phyloP scores from a whole-genome alignment of 2,113 vertebrate genomes.

The Leptobrachium leishanense region DNA sequence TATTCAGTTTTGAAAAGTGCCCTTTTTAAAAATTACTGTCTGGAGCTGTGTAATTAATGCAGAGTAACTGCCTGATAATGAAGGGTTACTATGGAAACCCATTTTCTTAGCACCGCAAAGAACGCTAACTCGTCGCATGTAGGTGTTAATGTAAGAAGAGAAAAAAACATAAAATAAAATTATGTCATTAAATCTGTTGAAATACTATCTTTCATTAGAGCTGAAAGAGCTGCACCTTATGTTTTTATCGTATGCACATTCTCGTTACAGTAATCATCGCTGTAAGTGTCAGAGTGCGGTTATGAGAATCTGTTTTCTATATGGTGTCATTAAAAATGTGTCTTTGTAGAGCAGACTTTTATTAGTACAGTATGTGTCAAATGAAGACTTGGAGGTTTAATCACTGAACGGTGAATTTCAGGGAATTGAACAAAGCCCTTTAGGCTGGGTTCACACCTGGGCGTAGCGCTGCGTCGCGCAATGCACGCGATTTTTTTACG shows the following conservation, averaged over 20 bases:
- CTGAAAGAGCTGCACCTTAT: neutral
- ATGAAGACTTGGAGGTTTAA: no score
- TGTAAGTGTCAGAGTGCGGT: no score
- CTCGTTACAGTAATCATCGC: no score
- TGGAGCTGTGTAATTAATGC: conserved; percentile 63
- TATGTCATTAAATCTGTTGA: conserved; percentile 19
- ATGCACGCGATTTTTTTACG: no score
- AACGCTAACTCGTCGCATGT: neutral
- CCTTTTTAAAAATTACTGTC: conserved; percentile 60
- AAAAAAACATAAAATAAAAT: conserved; percentile 17
- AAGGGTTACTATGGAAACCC: conserved; percentile 70
- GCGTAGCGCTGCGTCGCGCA: no score
- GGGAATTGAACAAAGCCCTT: no score
- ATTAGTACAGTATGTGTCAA: no score
- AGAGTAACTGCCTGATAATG: conserved; percentile 66
- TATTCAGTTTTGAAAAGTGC: conserved; percentile 49
- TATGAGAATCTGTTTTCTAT: no score
- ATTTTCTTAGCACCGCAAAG: conserved; percentile 52
- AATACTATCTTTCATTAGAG: neutral
- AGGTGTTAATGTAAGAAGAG: conserved; percentile 21
- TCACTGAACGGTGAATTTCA: no score
- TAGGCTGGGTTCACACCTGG: no score
- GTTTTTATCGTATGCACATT: neutral
- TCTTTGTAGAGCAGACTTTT: no score
- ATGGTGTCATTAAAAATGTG: no score